These are phyloP conservation scores for Mamestra brassicae DNA, from an alignment of 2,888 invertebrate species.

Conservation along the genomic window DNA sequence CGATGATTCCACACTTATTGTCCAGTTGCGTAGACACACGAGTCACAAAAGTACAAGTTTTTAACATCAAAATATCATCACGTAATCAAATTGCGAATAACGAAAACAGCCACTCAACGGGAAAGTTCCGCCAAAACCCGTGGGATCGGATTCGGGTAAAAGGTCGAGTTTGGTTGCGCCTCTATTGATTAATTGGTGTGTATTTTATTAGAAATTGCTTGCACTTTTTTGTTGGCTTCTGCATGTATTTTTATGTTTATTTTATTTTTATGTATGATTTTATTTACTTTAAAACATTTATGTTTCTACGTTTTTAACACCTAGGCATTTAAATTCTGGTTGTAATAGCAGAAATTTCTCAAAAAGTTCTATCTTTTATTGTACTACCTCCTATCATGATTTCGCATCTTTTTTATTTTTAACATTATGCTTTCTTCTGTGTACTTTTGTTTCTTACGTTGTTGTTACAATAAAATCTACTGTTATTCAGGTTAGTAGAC, in stretches of 20 bases:
- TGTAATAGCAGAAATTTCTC: not conserved
- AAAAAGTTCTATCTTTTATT: not conserved
- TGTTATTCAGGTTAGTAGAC: slow-evolving; percentile 51
- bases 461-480: slow-evolving; percentile 17
- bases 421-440: slow-evolving; percentile 32
- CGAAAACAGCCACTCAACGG: too few species aligned
- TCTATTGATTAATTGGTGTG: slow-evolving; percentile 15
- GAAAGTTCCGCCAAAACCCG: not conserved
- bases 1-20: not conserved
- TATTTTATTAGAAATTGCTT: slow-evolving; percentile 41
- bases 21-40: not conserved
- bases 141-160: not conserved
- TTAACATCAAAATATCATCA: not conserved
- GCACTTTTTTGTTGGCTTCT: slow-evolving; percentile 59
- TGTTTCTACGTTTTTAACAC: not conserved
- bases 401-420: slow-evolving; percentile 33
- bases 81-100: too few species aligned
- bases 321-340: not conserved
- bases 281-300: not conserved
- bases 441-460: not conserved
- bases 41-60: not conserved
- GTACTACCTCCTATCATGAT: not conserved
- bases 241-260: slow-evolving; percentile 52
- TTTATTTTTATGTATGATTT: not conserved
- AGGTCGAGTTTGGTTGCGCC: slow-evolving; percentile 16